phyloP scores from a whole-genome alignment of 2,797 vertebrate genomes.

The Helicolenus hilgendorfi region DNA sequence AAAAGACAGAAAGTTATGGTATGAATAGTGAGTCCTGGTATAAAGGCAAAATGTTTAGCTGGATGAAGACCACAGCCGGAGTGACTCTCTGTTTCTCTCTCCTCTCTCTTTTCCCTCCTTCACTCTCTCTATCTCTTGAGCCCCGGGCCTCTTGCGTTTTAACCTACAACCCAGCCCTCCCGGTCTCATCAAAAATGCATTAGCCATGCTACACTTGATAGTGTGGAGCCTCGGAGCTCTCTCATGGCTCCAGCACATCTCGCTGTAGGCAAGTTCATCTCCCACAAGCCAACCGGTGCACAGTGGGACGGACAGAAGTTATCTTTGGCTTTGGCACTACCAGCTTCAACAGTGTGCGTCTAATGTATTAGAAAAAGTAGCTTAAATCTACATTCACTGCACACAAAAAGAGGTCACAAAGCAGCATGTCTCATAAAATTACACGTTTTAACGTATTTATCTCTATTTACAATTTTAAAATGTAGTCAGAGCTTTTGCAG shows the following conservation, averaged over 20 bases:
- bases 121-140: conserved; percentile 38
- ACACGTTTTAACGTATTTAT: neutral
- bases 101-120: neutral
- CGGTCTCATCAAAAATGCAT: conserved; percentile 84
- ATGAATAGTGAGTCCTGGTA: neutral
- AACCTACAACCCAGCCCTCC: conserved; percentile 72
- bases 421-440: neutral
- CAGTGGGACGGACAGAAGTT: conserved; percentile 41
- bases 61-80: conserved; percentile 57
- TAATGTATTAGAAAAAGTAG: conserved; percentile 10
- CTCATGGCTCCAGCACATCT: conserved; percentile 60
- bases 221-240: conserved; percentile 59
- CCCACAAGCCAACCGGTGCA: conserved; percentile 56
- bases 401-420: conserved; percentile 12
- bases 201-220: conserved; percentile 76
- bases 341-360: neutral
- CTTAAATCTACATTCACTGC: neutral
- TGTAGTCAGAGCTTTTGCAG: neutral
- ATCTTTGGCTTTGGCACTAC: conserved; percentile 30
- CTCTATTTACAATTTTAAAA: neutral
- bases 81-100: conserved; percentile 2
- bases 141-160: conserved; percentile 46
- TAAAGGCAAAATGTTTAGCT: neutral
- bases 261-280: conserved; percentile 70
- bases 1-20: neutral